Evolutionary conservation across 2,888 invertebrate species (phyloP), one percentile per base, ranked within the genome.

Genomic region (Yponomeuta cagnagella): DNA sequence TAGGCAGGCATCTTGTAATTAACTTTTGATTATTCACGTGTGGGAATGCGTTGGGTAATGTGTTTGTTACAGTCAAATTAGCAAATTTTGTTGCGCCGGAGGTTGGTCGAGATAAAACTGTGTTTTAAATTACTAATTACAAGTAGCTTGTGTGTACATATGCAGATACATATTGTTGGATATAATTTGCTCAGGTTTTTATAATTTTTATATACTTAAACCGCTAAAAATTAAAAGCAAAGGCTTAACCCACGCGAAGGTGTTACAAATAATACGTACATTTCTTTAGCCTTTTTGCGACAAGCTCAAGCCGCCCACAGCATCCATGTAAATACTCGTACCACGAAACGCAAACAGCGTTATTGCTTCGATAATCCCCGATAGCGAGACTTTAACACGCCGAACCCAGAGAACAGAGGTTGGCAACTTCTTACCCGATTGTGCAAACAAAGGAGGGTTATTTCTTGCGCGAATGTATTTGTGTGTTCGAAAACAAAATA

Each of bases 331-430:
- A 58, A 15, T 58, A 43, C 43, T 43, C 8, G 43, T 43, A 4
- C 52, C 52, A 58, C 6, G 52, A 58, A 58, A 58, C 15, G 15
- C 15, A 58, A 58, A 58, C 52, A 58, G 52, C 52, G 12, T 58
- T 58, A 58, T 15, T 15, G 52, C 15, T 15, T 58, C 52, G 52
- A 58, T 58, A 58, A 58, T 58, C 52, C 15, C 52, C 52, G 52
- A 58, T 58, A 2, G 52, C 48, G 68, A 31, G 52, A 48, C 48
- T 9, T 68, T 10, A 52, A 48, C 68, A 68, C 68, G 68, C 58
- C 43, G n/a, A 31, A 12, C 52, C 48, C 68, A 10, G 31, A 48
- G 31, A 12, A 31, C 52, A 68, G 30, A 31, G 68, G 23, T 52
- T 48, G 48, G 10, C 10, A 48, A 68, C 68, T 52, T 43, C 9